Evolutionary conservation across 2,888 invertebrate species (phyloP).

Genomic region (Cephus pulcher): DNA sequence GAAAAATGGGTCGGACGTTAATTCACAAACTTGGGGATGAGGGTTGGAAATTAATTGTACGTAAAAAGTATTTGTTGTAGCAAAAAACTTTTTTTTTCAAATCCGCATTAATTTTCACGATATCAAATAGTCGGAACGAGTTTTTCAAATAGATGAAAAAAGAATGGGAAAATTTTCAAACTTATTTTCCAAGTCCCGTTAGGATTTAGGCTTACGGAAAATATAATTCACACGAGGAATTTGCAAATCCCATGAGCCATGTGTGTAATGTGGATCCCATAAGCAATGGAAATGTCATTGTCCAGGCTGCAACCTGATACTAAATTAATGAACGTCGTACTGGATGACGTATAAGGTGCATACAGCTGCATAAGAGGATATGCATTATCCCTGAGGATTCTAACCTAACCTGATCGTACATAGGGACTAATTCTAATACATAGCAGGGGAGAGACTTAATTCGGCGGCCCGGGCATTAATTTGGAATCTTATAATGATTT

Average conservation of each 20-base stretch:
- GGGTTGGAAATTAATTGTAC: background rate
- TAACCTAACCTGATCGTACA: background rate
- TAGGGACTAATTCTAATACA: background rate
- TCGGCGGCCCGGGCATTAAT: conserved; percentile 49
- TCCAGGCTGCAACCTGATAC: conserved; percentile 30
- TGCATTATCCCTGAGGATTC: conserved; percentile 13
- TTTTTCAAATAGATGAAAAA: background rate
- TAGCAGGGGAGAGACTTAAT: conserved; percentile 18
- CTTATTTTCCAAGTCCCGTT: background rate
- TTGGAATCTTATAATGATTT: conserved; percentile 55
- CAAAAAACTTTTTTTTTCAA: background rate
- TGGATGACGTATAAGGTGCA: conserved; percentile 13
- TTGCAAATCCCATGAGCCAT: background rate
- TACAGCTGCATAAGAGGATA: conserved; percentile 11
- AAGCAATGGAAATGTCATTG: background rate
- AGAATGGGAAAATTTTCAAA: background rate
- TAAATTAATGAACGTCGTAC: conserved; percentile 41
- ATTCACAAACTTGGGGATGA: background rate
- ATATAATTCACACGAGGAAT: background rate
- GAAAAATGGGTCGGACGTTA: background rate
- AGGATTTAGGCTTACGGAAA: background rate
- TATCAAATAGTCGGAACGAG: background rate
- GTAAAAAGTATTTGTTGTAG: background rate
- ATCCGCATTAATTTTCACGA: background rate
- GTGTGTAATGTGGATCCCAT: background rate